These are phyloP conservation scores for Platanista minor DNA, from an alignment of 2,113 vertebrate genomes.

Conservation along the genomic window DNA sequence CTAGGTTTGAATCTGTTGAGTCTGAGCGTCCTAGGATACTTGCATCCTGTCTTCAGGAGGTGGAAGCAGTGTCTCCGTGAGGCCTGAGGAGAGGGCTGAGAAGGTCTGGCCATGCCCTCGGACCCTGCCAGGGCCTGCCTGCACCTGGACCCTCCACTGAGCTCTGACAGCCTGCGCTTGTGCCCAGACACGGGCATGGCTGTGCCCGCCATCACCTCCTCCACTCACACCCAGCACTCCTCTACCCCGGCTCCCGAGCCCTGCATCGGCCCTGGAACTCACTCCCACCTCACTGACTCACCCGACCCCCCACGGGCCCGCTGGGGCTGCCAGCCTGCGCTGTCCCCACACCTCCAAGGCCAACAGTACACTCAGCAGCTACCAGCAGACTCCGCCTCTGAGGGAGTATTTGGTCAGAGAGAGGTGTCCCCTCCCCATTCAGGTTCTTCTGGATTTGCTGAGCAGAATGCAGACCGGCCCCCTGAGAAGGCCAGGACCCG, in stretches of 20 bases:
- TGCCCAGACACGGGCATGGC: not conserved
- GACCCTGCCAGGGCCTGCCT: not conserved
- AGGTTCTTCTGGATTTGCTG: not conserved
- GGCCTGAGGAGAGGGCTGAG: not conserved
- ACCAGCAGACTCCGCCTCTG: not conserved
- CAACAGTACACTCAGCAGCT: accelerated
- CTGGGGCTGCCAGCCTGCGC: not conserved
- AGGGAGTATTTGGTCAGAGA: not conserved
- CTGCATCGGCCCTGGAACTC: not conserved
- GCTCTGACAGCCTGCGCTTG: not conserved
- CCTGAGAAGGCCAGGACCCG: not conserved
- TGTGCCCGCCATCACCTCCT: not conserved
- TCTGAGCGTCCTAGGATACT: not conserved
- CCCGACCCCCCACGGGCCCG: not conserved
- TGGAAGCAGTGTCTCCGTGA: not conserved
- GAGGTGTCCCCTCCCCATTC: not conserved
- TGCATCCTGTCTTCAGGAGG: not conserved
- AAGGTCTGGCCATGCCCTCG: not conserved
- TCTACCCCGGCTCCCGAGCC: not conserved
- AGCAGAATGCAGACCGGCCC: not conserved
- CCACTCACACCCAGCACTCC: not conserved
- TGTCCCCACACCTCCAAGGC: not conserved
- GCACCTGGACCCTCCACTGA: not conserved
- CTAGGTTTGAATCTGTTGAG: not conserved
- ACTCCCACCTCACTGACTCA: not conserved